Percentiles rank a stretch among this genome's conserved stretches.
These are phyloP conservation scores for Leontopithecus rosalia DNA, from an alignment of 2,797 vertebrate species.

Conservation along the genomic window DNA sequence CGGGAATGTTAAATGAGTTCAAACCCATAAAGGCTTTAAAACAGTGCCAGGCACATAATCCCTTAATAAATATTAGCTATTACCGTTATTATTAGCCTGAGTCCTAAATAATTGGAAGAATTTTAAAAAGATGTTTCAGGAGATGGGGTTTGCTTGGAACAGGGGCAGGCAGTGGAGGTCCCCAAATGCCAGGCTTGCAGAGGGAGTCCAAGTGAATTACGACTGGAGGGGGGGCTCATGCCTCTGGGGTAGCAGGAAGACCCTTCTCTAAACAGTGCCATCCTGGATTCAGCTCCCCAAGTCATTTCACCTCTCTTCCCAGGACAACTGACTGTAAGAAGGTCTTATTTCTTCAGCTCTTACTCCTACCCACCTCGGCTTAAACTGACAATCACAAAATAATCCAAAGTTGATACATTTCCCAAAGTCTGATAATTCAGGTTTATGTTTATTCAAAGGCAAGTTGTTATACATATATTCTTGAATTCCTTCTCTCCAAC, in stretches of 20 bases:
- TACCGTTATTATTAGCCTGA: background rate
- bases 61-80: background rate
- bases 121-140: background rate
- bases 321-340: background rate
- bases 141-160: background rate
- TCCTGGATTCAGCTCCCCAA: background rate
- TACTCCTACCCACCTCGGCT: background rate
- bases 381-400: background rate
- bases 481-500: background rate
- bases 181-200: background rate
- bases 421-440: background rate
- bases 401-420: background rate
- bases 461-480: background rate
- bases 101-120: background rate
- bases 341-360: background rate
- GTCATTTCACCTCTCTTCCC: background rate
- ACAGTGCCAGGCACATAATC: background rate
- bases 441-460: slow-evolving; percentile 39
- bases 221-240: background rate
- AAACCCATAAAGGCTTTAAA: background rate
- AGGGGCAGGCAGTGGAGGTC: background rate
- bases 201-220: background rate
- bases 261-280: background rate
- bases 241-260: background rate
- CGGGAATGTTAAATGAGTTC: background rate